A percentile compares a stretch with the other conserved stretches of the same genome.
These are phyloP conservation scores for Drosophila erecta DNA, from an alignment of 1,140 invertebrate species.

Conservation along the genomic window DNA sequence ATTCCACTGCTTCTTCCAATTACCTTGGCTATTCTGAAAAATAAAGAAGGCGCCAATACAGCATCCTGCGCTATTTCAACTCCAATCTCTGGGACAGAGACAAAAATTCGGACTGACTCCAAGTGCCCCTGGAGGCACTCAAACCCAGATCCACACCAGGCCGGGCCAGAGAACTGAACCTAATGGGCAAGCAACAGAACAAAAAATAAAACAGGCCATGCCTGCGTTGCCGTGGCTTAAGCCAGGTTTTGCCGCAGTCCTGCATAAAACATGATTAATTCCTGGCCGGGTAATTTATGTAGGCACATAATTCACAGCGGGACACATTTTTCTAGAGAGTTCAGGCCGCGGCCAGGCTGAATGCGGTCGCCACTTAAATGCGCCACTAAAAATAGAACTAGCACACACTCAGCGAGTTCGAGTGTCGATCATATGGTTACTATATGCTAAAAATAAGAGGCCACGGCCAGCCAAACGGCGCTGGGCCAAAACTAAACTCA, in stretches of 20 bases:
- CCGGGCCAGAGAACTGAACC: conserved; percentile 46
- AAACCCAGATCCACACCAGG: conserved; percentile 10
- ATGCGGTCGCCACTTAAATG: conserved; percentile 75
- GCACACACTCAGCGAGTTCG: conserved; percentile 31
- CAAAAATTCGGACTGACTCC: conserved; percentile 69
- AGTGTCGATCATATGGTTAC: conserved; percentile 70
- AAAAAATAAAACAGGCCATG: conserved; percentile 27
- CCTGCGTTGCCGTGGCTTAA: conserved; percentile 15
- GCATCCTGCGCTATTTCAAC: conserved; percentile 26
- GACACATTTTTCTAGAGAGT: conserved; percentile 79
- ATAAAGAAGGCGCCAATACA: conserved; percentile 33
- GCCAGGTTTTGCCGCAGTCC: conserved; percentile 47
- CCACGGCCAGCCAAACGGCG: conserved; percentile 21
- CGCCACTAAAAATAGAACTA: conserved; percentile 74
- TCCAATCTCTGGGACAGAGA: conserved; percentile 58
- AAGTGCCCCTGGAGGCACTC: conserved; percentile 61
- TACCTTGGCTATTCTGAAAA: conserved; percentile 14
- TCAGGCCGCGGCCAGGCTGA: conserved; percentile 56
- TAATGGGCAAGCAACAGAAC: conserved; percentile 58
- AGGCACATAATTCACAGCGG: conserved; percentile 83
- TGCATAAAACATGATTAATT: conserved; percentile 83
- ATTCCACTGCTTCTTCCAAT: conserved; percentile 32
- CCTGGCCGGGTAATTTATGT: conserved; percentile 80
- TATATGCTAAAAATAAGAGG: conserved; percentile 72
- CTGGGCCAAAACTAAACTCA: conserved; percentile 8